These are phyloP conservation scores for Pogonomyrmex barbatus DNA, from an alignment of 1,140 invertebrate species.

Conservation along the genomic window DNA sequence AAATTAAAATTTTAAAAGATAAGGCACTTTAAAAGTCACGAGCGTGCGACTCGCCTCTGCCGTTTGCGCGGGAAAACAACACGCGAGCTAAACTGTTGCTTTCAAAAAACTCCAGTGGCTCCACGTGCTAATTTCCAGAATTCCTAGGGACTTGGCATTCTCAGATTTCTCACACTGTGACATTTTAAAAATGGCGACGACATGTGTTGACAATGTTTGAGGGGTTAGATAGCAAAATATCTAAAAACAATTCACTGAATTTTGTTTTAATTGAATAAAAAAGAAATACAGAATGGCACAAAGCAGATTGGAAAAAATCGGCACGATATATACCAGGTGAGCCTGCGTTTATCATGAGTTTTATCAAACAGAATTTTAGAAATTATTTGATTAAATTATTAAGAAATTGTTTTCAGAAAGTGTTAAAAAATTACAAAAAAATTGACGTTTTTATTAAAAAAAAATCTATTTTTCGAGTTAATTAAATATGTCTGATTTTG, in stretches of 20 bases:
- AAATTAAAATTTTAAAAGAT: background rate
- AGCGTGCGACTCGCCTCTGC: background rate
- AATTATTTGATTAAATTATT: background rate
- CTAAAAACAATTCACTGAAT: no score
- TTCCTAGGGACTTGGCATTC: background rate
- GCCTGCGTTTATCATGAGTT: background rate
- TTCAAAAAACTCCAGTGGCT: background rate
- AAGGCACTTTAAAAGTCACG: background rate
- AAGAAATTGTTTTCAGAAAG: background rate
- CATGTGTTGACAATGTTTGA: background rate
- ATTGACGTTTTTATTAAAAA: background rate
- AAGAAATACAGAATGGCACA: slow-evolving; percentile 86
- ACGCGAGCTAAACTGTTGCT: background rate
- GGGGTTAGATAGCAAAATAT: background rate
- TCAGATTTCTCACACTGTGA: background rate
- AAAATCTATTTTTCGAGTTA: slow-evolving; percentile 26
- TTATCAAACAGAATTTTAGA: slow-evolving; percentile 1
- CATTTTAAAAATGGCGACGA: slow-evolving; percentile 1
- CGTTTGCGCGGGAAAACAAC: slow-evolving; percentile 37
- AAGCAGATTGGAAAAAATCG: slow-evolving; percentile 90
- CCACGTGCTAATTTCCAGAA: background rate
- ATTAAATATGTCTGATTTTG: slow-evolving; percentile 25
- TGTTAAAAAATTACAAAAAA: background rate
- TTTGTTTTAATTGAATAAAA: background rate
- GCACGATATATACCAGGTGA: slow-evolving; percentile 90